phyloP scores from a whole-genome alignment of 2,797 vertebrate genomes.

The Ptychadena robeensis region DNA sequence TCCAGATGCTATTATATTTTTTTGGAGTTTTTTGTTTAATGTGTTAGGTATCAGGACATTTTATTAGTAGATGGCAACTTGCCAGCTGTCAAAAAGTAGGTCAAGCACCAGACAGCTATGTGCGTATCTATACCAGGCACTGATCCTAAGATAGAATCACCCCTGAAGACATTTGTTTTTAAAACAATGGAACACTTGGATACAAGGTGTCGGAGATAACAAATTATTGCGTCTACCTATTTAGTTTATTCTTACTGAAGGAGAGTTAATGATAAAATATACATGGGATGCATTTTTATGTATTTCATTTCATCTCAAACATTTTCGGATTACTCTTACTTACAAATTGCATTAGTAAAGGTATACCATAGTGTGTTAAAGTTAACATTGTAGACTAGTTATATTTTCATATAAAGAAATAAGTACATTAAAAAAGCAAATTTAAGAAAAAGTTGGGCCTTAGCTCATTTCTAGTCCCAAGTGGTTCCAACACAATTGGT shows the following conservation, averaged over 20 bases:
- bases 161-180: conserved; percentile 10
- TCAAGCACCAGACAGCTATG: not conserved
- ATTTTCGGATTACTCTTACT: too few relatives aligned
- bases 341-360: too few relatives aligned
- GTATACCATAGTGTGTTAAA: too few relatives aligned
- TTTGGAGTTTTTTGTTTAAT: not conserved
- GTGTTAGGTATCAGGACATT: not conserved
- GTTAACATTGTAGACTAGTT: too few relatives aligned
- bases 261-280: not conserved
- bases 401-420: too few relatives aligned
- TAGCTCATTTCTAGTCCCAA: too few relatives aligned
- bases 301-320: too few relatives aligned
- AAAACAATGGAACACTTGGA: conserved; percentile 7
- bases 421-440: too few relatives aligned
- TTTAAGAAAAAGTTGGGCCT: too few relatives aligned
- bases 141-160: conserved; percentile 7
- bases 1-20: not conserved
- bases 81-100: not conserved
- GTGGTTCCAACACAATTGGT: too few relatives aligned
- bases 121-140: not conserved
- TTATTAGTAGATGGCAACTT: conserved; percentile 1
- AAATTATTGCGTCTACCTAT: not conserved
- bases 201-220: conserved; percentile 6
- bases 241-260: not conserved
- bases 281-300: too few relatives aligned